Conservation (phyloP, 1,140 invertebrate species). For the Anastatus disparis region DNA sequence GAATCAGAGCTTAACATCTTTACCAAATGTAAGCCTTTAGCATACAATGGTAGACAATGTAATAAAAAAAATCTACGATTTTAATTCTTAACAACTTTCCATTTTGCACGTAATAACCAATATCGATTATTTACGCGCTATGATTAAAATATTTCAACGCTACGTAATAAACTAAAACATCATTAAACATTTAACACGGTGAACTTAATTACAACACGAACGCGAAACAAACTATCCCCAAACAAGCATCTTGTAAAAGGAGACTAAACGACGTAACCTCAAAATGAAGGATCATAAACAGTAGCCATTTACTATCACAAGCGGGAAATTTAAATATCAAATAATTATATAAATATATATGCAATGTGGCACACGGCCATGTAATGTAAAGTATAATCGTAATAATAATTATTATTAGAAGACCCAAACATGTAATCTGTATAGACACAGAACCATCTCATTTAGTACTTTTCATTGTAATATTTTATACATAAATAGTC, state of each 20-base stretch:
- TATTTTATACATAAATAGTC: no score
- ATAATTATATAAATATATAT: no score
- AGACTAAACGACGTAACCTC: slow-evolving; percentile 36
- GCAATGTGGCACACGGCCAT: no score
- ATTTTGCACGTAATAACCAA: slow-evolving; percentile 10
- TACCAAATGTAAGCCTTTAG: slow-evolving; percentile 27
- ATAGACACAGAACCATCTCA: no score
- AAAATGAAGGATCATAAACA: slow-evolving; percentile 35
- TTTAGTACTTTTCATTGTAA: no score
- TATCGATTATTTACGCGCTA: not conserved
- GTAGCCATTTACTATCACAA: slow-evolving; percentile 18
- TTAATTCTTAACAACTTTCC: slow-evolving; percentile 8
- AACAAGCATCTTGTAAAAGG: slow-evolving; percentile 30
- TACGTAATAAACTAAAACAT: slow-evolving; percentile 27
- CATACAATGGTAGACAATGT: slow-evolving; percentile 30
- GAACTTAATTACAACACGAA: slow-evolving; percentile 18
- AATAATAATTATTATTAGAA: no score
- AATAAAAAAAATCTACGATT: slow-evolving; percentile 13
- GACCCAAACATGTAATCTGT: no score
- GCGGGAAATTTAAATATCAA: slow-evolving; percentile 38
- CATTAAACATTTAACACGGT: slow-evolving; percentile 16
- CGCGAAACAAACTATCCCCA: slow-evolving; percentile 23
- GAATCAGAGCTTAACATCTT: slow-evolving; percentile 34
- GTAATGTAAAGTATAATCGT: no score
- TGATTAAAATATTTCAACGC: not conserved